Base-by-base conservation (phyloP, 2,113 vertebrate species). In the Chrysochloris asiatica region DNA sequence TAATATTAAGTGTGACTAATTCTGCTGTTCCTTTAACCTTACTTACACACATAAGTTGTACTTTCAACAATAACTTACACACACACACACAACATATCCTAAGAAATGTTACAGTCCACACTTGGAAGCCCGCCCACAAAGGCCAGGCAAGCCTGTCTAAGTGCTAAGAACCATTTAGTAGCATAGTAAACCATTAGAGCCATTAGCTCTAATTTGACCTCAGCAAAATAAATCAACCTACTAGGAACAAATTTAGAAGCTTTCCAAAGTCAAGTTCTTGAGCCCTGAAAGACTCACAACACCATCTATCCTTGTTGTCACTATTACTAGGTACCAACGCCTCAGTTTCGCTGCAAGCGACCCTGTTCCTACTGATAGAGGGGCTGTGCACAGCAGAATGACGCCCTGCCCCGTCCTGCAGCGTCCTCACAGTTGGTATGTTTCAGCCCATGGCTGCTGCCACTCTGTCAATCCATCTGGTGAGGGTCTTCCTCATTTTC, bases 191-290 rank as follows among this genome's bases (percentile, higher is more conserved):
- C 95, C 96, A 97, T 96, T 95, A 95, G 92, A 88, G 83, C 95
- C 96, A 97, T 97, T 97, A 97, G 95, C 93, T 95, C 95, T 96
- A 96, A 97, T 97, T 94, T 96, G 95, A 95, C 95, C 96, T 96
- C 94, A 95, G 94, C 90, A 94, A 95, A 97, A 97, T 96, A 97
- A 95, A 96, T 96, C 94, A 96, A 91, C 88, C 83, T 90, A 94
- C 86, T 84, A 96, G 86, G 90, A 96, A 94, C 95, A 95, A 95
- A 95, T 95, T 97, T 96, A 95, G 90, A 96, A 96, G 93, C 92
- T 94, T 94, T 97, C 95, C 77, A 92, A 95, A 96, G 93, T 92
- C 95, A 94, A 94, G 88, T 94, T 94, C 89, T 94, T 67, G 89
- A 92, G 86, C 61, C 83, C 89, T 65, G 52, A 95, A 90, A 90